Percentiles rank a stretch among this genome's conserved stretches.
These are phyloP conservation scores for Danio rerio DNA, from an alignment of 2,113 vertebrate species.

Conservation along the genomic window GRCz12tu NC_133178.1:36124501-36125000, in stretches of 20 bases:
- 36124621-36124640: no score
- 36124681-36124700: no score
- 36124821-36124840: constrained; percentile 39
- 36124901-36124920: constrained; percentile 52
- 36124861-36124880: constrained; percentile 48
- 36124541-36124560: no score
- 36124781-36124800: not conserved
- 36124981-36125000: constrained; percentile 52
- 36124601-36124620: no score
- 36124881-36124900: constrained; percentile 28
- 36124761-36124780: no score
- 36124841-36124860: constrained; percentile 56
- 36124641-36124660: no score
- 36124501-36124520: no score
- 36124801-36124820: constrained; percentile 8
- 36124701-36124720: not conserved
- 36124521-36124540: no score
- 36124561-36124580: no score
- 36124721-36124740: not conserved
- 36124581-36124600: no score
- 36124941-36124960: constrained; percentile 66
- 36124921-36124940: constrained; percentile 66
- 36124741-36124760: not conserved
- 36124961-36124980: constrained; percentile 47
- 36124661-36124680: no score